These are phyloP conservation scores for Gambusia yucatana DNA, from an alignment of 2,797 vertebrate genomes.

Conservation along the genomic window DNA sequence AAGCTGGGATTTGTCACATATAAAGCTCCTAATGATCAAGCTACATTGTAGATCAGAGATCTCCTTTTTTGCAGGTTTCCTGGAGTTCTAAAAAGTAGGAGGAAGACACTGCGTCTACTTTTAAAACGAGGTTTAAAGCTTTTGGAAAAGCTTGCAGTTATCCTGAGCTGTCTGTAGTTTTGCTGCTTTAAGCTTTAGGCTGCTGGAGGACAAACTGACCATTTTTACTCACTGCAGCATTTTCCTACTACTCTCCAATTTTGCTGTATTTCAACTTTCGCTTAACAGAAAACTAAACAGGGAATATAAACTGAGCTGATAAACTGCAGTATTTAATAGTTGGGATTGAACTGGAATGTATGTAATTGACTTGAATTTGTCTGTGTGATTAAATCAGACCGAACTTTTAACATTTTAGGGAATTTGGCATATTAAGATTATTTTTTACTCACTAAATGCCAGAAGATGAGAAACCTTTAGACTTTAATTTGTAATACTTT, in stretches of 20 bases:
- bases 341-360: background rate
- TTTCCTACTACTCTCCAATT: slow-evolving; percentile 1
- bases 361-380: background rate
- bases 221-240: background rate
- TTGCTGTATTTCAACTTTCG: background rate
- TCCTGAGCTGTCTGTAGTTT: background rate
- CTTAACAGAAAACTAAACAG: background rate
- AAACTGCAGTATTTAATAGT: background rate
- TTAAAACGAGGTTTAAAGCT: background rate
- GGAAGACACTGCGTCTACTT: background rate
- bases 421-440: background rate
- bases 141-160: background rate
- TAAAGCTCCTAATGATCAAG: background rate
- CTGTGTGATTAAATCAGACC: background rate
- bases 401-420: background rate
- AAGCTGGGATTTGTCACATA: background rate
- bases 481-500: background rate
- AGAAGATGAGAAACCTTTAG: background rate
- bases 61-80: background rate
- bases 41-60: background rate
- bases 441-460: background rate
- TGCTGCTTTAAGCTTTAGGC: background rate
- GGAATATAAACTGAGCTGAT: background rate
- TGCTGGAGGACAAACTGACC: background rate
- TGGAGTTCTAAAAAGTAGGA: background rate